Percentiles rank a stretch among this genome's conserved stretches.
Conservation (phyloP, 2,888 invertebrate genomes). For the Exocentrus adspersus region DNA sequence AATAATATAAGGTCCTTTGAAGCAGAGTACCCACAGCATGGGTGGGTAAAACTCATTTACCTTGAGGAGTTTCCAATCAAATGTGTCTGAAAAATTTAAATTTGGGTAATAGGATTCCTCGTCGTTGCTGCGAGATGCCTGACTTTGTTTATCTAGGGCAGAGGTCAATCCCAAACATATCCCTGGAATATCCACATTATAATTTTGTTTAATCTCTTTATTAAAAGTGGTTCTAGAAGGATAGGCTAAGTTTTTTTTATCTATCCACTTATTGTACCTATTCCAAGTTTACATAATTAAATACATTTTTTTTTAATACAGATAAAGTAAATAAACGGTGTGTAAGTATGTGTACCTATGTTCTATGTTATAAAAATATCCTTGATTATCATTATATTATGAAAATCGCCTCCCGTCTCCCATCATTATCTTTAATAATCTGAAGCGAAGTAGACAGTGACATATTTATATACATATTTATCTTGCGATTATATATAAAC, state of each 20-base stretch:
- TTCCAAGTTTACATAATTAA: too few relatives aligned
- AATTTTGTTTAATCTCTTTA: background rate
- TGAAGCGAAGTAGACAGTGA: too few relatives aligned
- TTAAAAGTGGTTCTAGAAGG: background rate
- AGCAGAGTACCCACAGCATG: background rate
- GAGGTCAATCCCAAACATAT: constrained; percentile 11
- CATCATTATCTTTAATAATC: too few relatives aligned
- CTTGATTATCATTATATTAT: too few relatives aligned
- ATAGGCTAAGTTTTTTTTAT: background rate
- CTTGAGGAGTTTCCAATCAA: constrained; percentile 76
- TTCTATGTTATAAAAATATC: background rate
- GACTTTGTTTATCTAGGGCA: constrained; percentile 5
- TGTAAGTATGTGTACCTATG: background rate
- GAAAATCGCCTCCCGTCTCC: too few relatives aligned
- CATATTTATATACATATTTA: too few relatives aligned
- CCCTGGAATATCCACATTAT: constrained; percentile 10
- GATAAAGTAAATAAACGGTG: background rate
- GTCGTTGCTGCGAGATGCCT: background rate
- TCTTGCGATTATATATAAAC: too few relatives aligned
- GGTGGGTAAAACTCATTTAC: constrained; percentile 57
- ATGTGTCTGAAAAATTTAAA: constrained; percentile 65
- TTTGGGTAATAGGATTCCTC: constrained; percentile 50
- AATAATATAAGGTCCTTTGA: background rate
- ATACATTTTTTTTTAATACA: background rate
- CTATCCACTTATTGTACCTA: background rate